A percentile compares a stretch with the other conserved stretches of the same genome.
Conservation (phyloP, 1,140 invertebrate species). For the Lineus longissimus region DNA sequence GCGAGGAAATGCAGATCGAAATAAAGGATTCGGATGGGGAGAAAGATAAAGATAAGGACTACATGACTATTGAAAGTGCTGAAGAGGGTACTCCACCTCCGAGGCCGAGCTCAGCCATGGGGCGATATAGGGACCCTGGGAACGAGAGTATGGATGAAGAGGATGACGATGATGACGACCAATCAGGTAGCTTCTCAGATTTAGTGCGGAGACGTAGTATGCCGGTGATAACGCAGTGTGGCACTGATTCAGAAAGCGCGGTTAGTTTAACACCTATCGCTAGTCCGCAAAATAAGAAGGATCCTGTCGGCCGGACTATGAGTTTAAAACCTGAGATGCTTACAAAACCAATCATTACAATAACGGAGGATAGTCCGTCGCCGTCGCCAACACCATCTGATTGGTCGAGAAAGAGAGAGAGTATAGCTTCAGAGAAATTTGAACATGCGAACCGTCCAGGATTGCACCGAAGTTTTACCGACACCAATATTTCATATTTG, state of each 20-base stretch:
- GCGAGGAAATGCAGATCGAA: not conserved
- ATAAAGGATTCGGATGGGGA: not conserved
- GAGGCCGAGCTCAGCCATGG: conserved; percentile 28
- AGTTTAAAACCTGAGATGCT: conserved; percentile 12
- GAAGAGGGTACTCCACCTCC: conserved; percentile 2
- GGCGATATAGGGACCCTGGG: conserved; percentile 15
- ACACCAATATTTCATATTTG: conserved; percentile 87
- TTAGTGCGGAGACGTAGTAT: conserved; percentile 27
- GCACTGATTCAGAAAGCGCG: conserved; percentile 18
- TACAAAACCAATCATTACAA: conserved; percentile 87
- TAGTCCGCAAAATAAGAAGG: not conserved
- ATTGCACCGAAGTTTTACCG: conserved; percentile 75
- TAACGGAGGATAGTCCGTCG: conserved; percentile 76
- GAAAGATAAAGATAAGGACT: conserved; percentile 5
- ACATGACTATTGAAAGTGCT: conserved; percentile 1
- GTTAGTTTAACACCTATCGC: not conserved
- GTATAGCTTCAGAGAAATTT: conserved; percentile 1
- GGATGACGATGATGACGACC: conserved; percentile 17
- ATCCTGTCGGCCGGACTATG: conserved; percentile 6
- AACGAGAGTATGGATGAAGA: conserved; percentile 18
- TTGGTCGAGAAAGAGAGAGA: conserved; percentile 8
- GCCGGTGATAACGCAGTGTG: conserved; percentile 10
- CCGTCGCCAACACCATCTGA: not conserved
- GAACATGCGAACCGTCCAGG: not conserved
- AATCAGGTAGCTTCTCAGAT: conserved; percentile 14